phyloP scores from a whole-genome alignment of 2,888 invertebrate genomes.

The Thalpophila matura region DNA sequence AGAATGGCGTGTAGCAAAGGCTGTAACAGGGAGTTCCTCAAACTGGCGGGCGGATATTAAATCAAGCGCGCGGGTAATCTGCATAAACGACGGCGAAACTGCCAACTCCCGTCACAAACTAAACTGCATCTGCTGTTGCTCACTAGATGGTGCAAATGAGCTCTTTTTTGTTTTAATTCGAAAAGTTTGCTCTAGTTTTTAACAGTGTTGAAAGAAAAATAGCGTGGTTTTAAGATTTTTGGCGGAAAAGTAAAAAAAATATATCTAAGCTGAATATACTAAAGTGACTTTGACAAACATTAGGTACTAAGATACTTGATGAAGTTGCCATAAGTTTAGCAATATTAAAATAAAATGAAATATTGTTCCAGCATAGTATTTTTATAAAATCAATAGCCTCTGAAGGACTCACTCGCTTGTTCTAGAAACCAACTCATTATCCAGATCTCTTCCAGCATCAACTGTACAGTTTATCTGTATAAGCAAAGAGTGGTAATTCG shows the following conservation, averaged over 20 bases:
- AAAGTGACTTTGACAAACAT: too few species aligned
- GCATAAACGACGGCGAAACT: conserved; percentile 70
- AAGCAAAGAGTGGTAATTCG: conserved; percentile 64
- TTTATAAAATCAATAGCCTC: too few species aligned
- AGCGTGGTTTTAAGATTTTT: not conserved
- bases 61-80: conserved; percentile 70
- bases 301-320: too few species aligned
- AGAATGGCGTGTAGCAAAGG: conserved; percentile 29
- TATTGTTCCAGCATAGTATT: too few species aligned
- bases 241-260: not conserved
- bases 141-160: conserved; percentile 53
- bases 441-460: conserved; percentile 32
- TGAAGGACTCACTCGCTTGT: too few species aligned
- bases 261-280: too few species aligned
- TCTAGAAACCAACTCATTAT: too few species aligned
- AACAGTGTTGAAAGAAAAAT: conserved; percentile 15
- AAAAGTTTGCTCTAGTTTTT: conserved; percentile 10
- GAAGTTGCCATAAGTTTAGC: too few species aligned
- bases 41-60: conserved; percentile 63
- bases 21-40: conserved; percentile 34
- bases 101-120: conserved; percentile 52
- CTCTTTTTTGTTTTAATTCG: conserved; percentile 28
- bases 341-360: too few species aligned
- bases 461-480: conserved; percentile 40
- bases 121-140: conserved; percentile 31